Percentiles rank a stretch among this genome's conserved stretches.
These are phyloP conservation scores for Epizoanthus stellaris DNA, from an alignment of 92 coral and sea anemone genomes.

Conservation along the genomic window DNA sequence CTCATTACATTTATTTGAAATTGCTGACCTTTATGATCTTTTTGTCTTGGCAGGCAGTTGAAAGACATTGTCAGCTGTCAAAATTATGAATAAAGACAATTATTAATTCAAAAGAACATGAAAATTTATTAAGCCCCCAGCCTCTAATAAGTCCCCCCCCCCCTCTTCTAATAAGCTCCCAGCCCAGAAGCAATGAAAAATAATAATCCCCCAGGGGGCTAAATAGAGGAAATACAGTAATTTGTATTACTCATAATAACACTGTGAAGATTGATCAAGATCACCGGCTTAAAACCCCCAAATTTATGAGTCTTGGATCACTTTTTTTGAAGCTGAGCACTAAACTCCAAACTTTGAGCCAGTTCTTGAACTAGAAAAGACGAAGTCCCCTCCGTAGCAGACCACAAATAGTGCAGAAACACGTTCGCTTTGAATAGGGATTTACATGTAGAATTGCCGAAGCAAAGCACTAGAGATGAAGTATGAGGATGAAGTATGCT, in stretches of 20 bases:
- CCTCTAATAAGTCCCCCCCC: too few species aligned
- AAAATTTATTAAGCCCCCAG: too few species aligned
- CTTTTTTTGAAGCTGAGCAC: conserved; percentile 4
- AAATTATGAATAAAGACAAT: too few species aligned
- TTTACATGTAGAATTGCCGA: conserved; percentile 19
- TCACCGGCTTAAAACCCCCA: conserved; percentile 51
- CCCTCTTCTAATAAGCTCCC: too few species aligned
- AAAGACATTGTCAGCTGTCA: too few species aligned
- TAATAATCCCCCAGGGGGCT: too few species aligned
- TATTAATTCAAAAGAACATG: too few species aligned
- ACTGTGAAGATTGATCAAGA: conserved; percentile 14
- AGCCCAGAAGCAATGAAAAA: too few species aligned
- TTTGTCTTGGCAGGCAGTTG: too few species aligned
- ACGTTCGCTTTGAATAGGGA: conserved; percentile 54
- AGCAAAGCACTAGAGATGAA: conserved; percentile 1
- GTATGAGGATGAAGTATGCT: conserved; percentile 35
- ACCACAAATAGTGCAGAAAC: conserved; percentile 55
- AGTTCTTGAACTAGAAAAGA: conserved; percentile 16
- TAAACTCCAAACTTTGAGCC: conserved; percentile 34
- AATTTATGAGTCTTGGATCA: conserved; percentile 56
- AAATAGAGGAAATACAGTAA: conserved; percentile 9
- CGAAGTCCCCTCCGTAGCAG: conserved; percentile 28
- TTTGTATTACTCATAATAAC: conserved; percentile 22
- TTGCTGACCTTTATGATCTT: too few species aligned
- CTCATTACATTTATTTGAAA: too few species aligned